Evolutionary conservation across 2,797 vertebrate species (phyloP).

Genomic region (Carcharodon carcharias): DNA sequence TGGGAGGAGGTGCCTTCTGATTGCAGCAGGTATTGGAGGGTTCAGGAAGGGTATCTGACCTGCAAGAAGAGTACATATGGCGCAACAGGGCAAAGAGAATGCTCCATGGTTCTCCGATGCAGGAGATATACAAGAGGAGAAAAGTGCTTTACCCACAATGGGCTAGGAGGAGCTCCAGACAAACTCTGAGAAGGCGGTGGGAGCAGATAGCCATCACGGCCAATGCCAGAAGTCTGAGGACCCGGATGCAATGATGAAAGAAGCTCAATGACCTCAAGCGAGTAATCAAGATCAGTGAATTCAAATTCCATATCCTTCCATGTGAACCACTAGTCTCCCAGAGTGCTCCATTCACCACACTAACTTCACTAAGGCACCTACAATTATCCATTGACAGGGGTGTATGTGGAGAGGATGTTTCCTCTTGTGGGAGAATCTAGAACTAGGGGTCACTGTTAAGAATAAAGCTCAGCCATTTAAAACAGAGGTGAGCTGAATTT

Average conservation of each 20-base stretch:
- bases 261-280: not conserved
- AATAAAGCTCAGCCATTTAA: too few species aligned
- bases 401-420: too few species aligned
- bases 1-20: not conserved
- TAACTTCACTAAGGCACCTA: too few species aligned
- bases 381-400: too few species aligned
- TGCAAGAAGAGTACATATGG: not conserved
- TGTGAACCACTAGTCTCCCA: too few species aligned
- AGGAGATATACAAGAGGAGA: not conserved
- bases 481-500: too few species aligned
- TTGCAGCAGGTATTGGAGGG: not conserved
- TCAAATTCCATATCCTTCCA: too few species aligned
- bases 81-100: not conserved
- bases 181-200: not conserved
- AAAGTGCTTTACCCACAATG: not conserved
- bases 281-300: not conserved
- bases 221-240: not conserved
- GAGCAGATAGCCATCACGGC: not conserved
- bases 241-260: not conserved
- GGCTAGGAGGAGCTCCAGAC: not conserved
- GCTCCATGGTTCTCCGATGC: not conserved
- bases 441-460: too few species aligned
- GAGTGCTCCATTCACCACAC: too few species aligned
- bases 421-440: too few species aligned
- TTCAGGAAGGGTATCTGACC: not conserved